Evolutionary conservation across 2,797 vertebrate species (phyloP), one percentile per base, ranked within the genome.

Genomic region (Ara ararauna): DNA sequence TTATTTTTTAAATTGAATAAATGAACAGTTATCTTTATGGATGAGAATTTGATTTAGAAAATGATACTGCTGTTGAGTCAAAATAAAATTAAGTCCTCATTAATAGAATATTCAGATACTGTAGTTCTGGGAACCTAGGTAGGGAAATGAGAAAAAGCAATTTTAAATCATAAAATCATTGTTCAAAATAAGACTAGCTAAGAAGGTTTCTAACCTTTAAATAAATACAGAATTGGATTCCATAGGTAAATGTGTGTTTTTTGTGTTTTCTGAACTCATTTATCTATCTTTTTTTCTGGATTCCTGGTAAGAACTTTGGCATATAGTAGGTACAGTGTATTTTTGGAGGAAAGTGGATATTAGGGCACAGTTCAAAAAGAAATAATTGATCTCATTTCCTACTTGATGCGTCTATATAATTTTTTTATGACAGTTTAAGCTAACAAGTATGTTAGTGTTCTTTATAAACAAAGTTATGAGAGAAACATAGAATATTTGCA

Each of bases 201-300:
- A 96, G 94, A 76, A 95, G 81, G 72, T 65, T 97, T 94, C 54
- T 90, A 95, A 93, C 85, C 81, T 95, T 96, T 88, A 91, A 91
- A 65, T 89, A 95, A 96, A 78, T 50, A 70, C 5, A 60, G 66
- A 85, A 53, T 56, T 91, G 17, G 4, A 50, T 87, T 96, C 95
- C 42, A 54, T 74, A 65, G 81, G 62, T 82, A 85, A 72, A 53
- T 30, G 13, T 67, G 42, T 70, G 13, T 53, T 82, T 94, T 89
- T 87, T 40, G 7, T 68, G 2, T 82, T 44, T 95, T 82, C 62
- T 94, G 85, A 82, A 40, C 58, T 60, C 50, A 50, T 10, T 74
- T 23, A 7, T 71, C 9, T 61, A 0, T 47, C 29, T 34, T 18
- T 84, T 30, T 79, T 82, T 85, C 67, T 87, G 32, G 44, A 29